These are phyloP conservation scores for Drosophila sordidapex DNA, from an alignment of 2,888 invertebrate genomes.

Conservation along the genomic window DNA sequence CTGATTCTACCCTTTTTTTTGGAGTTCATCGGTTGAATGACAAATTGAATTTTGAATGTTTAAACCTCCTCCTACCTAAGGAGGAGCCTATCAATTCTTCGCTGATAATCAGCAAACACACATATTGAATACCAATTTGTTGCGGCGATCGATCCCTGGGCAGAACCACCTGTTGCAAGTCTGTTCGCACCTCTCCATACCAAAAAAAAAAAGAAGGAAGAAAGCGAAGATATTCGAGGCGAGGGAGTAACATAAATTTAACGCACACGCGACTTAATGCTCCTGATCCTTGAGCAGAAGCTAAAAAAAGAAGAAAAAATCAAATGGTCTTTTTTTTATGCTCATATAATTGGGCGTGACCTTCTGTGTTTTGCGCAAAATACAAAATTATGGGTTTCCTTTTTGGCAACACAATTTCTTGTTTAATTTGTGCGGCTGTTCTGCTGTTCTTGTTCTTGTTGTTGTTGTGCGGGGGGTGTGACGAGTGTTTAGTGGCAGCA, in stretches of 20 bases:
- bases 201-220: constrained; percentile 17
- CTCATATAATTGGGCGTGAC: constrained; percentile 65
- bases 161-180: constrained; percentile 61
- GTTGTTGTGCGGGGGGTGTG: constrained; percentile 58
- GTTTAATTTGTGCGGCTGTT: constrained; percentile 41
- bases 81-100: constrained; percentile 22
- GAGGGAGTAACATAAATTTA: constrained; percentile 73
- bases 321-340: constrained; percentile 17
- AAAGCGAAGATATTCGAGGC: constrained; percentile 23
- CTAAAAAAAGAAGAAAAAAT: constrained; percentile 13
- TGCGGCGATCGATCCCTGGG: constrained; percentile 45
- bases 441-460: not conserved
- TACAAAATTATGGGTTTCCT: constrained; percentile 77
- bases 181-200: constrained; percentile 65
- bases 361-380: constrained; percentile 69
- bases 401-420: constrained; percentile 53
- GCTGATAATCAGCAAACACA: constrained; percentile 26
- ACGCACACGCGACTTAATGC: constrained; percentile 69
- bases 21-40: constrained; percentile 3
- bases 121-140: constrained; percentile 65
- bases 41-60: constrained; percentile 22
- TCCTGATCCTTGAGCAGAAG: constrained; percentile 41
- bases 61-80: not conserved
- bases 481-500: constrained; percentile 75
- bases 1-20: not conserved